phyloP scores from a whole-genome alignment of 1,140 invertebrate genomes.

The Matsumurasca onukii region DNA sequence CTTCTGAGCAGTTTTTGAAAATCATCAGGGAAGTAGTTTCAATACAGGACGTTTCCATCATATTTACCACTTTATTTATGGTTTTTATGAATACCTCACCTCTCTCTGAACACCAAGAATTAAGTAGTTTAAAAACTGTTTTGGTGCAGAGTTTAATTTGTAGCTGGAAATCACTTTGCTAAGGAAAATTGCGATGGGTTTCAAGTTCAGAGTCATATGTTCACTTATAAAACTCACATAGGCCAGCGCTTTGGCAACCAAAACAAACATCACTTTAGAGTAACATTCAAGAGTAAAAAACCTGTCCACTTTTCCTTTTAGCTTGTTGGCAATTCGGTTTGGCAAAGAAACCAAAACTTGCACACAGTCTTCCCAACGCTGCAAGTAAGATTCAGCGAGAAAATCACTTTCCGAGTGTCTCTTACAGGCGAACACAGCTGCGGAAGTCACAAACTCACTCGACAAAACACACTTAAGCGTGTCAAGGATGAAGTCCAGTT shows the following conservation, averaged over 20 bases:
- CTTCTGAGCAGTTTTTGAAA: slow-evolving; percentile 40
- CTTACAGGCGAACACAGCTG: slow-evolving; percentile 45
- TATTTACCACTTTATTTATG: slow-evolving; percentile 44
- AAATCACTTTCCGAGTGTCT: slow-evolving; percentile 5
- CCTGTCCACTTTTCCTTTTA: slow-evolving; percentile 55
- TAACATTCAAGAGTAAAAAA: slow-evolving; percentile 60
- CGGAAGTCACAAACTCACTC: slow-evolving; percentile 57
- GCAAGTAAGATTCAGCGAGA: slow-evolving; percentile 33
- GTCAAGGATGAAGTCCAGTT: slow-evolving; percentile 45
- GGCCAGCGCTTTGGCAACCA: slow-evolving; percentile 60
- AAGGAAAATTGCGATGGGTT: slow-evolving; percentile 55
- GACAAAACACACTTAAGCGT: slow-evolving; percentile 55
- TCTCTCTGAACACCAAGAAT: slow-evolving; percentile 28
- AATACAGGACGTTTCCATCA: slow-evolving; percentile 50
- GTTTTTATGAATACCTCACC: slow-evolving; percentile 4
- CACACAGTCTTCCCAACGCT: slow-evolving; percentile 55
- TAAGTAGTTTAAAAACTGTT: slow-evolving; percentile 48
- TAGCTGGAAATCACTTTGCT: slow-evolving; percentile 61
- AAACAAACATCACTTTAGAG: slow-evolving; percentile 58
- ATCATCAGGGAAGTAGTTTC: slow-evolving; percentile 51
- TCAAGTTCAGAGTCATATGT: slow-evolving; percentile 49
- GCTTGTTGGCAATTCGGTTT: slow-evolving; percentile 63
- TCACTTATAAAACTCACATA: slow-evolving; percentile 50
- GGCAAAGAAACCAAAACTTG: slow-evolving; percentile 66
- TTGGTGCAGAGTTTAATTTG: slow-evolving; percentile 48